Base-by-base conservation (phyloP, 2,888 invertebrate species). In the Dasypolia templi region DNA sequence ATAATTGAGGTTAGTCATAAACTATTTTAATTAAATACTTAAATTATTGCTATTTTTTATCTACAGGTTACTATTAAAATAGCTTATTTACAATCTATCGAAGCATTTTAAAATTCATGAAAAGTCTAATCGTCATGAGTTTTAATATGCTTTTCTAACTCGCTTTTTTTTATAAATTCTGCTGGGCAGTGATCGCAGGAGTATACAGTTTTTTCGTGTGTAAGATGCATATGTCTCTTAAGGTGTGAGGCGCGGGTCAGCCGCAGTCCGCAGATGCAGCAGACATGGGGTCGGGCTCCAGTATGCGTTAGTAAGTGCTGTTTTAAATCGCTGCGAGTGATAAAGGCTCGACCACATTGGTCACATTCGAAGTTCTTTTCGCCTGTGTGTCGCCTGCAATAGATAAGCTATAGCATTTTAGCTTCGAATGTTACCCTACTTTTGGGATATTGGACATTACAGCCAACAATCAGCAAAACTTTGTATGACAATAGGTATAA, bases 351-450 rank as follows among this genome's bases (percentile, higher is more conserved):
- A 11, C 90, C 87, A 70, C 96, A 96, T 0, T 90, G 91, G 44
- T 92, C 91, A 46, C 96, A 96, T 75, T 94, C 94, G 68, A 93
- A 96, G 55, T 95, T 96, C 79, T 94, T 96, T 81, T 96, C 96
- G 0, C 96, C 96, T 0, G 96, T 96, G 77, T 96, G 96, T 56
- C 93, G 89, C 73, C 96, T 96, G 91, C 32, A 93, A 94, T 58
- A 68, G 76, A 76, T 22, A 67, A 46, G 51, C 14, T 11, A 39
- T 14, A 14, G 29, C 4, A 19, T n/a, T 44, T 46, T 51, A 17
- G 12, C 3, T 55, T 44, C 35, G 1, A 26, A 44, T 44, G 11
- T 55, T 58, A 42, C 22, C 0, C 29, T 62, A n/a, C 12, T 44
- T 42, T 42, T n/a, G 5, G 22, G 35, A 70, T 67, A 29, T 29